Evolutionary conservation across 2,888 invertebrate species (phyloP), one percentile per base, ranked within the genome.

Genomic region (Craniophora ligustri): DNA sequence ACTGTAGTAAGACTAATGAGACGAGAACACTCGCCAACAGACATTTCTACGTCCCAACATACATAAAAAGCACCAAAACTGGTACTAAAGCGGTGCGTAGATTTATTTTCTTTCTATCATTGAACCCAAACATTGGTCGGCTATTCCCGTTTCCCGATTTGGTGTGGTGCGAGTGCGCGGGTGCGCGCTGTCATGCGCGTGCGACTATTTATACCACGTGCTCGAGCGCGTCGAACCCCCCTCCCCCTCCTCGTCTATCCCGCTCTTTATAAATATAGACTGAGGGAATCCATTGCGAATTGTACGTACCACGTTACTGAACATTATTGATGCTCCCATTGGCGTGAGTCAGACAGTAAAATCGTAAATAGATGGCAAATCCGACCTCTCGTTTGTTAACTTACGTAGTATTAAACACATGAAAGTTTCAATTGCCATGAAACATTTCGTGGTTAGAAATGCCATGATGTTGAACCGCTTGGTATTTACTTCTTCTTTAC

Each of bases 171-270:
- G 85, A 75, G 79, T 79, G 79, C 79, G 82, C 77, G 67, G 62
- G 42, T 53, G 66, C 71, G 68, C 66, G 77, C 84, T 78, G 82
- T 84, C 87, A 84, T 85, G 88, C 88, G 89, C 85, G 68, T 76
- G 86, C 85, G 82, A 80, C 91, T 92, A 92, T 92, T 91, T 85
- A 90, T 92, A 91, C 84, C 86, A 87, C 86, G 88, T 88, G 88
- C 86, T 85, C 67, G 74, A 41, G 56, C 66, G 54, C 50, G 55
- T 55, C 66, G 41, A 42, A 44, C 53, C 72, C 70, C 73, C 72
- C 64, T 71, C 58, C 73, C 50, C 63, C 60, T 18, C 56, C 62
- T 72, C 74, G 72, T 75, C 81, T 81, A 84, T 85, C 81, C 82
- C 80, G 78, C 75, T 58, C 53, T 75, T 72, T 87, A 85, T 87